A percentile compares a stretch with the other conserved stretches of the same genome.
These are phyloP conservation scores for Cardinalis cardinalis DNA, from an alignment of 2,113 vertebrate genomes.

Conservation along the genomic window DNA sequence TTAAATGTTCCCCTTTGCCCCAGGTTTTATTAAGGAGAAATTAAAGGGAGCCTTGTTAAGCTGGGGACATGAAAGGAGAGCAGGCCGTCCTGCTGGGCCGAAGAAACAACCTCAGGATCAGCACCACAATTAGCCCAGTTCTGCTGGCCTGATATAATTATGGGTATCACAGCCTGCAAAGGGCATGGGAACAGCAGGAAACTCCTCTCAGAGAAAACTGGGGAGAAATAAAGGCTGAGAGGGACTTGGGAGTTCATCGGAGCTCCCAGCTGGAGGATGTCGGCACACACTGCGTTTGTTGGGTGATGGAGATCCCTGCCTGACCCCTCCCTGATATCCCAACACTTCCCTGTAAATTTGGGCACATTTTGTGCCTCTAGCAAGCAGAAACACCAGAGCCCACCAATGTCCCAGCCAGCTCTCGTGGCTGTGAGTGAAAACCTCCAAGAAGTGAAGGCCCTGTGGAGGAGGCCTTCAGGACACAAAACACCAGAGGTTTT, in stretches of 20 bases:
- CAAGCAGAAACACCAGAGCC: neutral
- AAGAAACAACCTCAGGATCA: neutral
- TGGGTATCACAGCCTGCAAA: neutral
- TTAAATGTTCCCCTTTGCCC: slow-evolving; percentile 31
- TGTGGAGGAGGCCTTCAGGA: neutral
- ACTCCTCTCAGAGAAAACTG: neutral
- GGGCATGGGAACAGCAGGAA: neutral
- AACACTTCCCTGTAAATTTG: neutral
- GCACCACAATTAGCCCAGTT: neutral
- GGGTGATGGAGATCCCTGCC: neutral
- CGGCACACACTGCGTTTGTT: rapidly evolving
- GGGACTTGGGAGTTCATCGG: neutral
- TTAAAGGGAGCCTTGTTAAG: slow-evolving; percentile 31
- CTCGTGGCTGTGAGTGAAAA: rapidly evolving
- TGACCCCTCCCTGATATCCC: neutral
- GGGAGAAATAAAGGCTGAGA: neutral
- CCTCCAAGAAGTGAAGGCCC: neutral
- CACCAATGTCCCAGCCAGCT: rapidly evolving
- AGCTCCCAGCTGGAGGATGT: neutral
- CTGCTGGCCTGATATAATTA: neutral
- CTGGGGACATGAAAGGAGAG: neutral
- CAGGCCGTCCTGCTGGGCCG: neutral
- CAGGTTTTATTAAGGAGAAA: slow-evolving; percentile 39
- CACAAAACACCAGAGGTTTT: rapidly evolving
- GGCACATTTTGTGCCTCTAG: rapidly evolving